phyloP scores from a whole-genome alignment of 2,797 vertebrate species.

The Ispidina lecontei region DNA sequence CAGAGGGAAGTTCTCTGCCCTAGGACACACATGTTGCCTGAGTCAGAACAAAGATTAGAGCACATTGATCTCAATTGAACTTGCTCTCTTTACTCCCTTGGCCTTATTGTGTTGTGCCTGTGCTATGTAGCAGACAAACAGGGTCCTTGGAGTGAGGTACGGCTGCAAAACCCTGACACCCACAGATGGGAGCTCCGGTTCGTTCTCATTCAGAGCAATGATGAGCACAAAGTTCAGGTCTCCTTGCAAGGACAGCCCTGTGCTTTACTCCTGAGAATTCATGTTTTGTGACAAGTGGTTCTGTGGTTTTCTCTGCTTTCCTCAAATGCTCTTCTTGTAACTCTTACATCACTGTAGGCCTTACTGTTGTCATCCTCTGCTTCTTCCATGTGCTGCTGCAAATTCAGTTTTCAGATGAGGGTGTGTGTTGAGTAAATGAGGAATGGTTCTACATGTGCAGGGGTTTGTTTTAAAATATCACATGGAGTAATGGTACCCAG shows the following conservation, averaged over 20 bases:
- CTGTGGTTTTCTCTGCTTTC: neutral
- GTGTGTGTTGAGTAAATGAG: neutral
- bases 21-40: neutral
- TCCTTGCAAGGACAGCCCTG: neutral
- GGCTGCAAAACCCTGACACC: neutral
- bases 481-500: neutral
- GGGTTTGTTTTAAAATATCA: neutral
- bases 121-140: accelerated
- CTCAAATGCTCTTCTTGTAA: neutral
- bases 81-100: neutral
- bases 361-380: neutral
- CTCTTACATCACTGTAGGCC: neutral
- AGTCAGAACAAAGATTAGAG: neutral
- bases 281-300: neutral
- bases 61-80: accelerated
- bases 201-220: accelerated
- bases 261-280: neutral
- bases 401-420: neutral
- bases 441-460: neutral
- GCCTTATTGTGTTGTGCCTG: neutral
- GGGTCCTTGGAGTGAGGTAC: neutral
- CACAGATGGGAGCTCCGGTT: neutral
- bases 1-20: neutral
- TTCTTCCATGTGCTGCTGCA: neutral
- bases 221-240: neutral